Percentiles rank a stretch among this genome's conserved stretches.
phyloP scores from a whole-genome alignment of 2,888 invertebrate species.

The Dyspetes luteomarginatus region DNA sequence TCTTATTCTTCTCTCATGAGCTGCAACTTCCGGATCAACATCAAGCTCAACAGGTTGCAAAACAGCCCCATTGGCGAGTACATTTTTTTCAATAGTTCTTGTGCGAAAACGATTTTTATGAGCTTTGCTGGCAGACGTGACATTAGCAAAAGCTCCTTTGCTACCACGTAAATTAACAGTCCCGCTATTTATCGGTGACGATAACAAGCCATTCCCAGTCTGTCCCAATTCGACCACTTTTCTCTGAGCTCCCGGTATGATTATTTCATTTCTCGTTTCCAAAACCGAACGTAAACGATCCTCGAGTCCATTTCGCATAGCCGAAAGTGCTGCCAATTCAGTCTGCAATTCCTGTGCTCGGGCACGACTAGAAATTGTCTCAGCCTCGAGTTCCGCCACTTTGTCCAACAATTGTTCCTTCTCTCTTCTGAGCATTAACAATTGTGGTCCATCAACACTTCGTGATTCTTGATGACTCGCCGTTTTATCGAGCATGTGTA shows the following conservation, averaged over 20 bases:
- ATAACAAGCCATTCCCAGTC: slow-evolving; percentile 60
- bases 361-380: slow-evolving; percentile 88
- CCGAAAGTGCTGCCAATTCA: slow-evolving; percentile 86
- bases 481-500: slow-evolving; percentile 23
- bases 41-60: slow-evolving; percentile 68
- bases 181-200: slow-evolving; percentile 73
- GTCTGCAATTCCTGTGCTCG: slow-evolving; percentile 88
- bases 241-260: slow-evolving; percentile 76
- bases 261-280: slow-evolving; percentile 70
- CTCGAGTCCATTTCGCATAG: slow-evolving; percentile 80
- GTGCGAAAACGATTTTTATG: slow-evolving; percentile 81
- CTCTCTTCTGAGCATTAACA: slow-evolving; percentile 88
- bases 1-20: slow-evolving; percentile 79
- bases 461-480: slow-evolving; percentile 63
- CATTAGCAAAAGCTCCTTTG: slow-evolving; percentile 77
- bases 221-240: slow-evolving; percentile 73
- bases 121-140: slow-evolving; percentile 70
- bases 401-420: slow-evolving; percentile 90
- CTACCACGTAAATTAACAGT: slow-evolving; percentile 73
- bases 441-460: slow-evolving; percentile 84
- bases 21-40: slow-evolving; percentile 73
- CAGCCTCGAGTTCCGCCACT: slow-evolving; percentile 91
- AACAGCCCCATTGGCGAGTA: slow-evolving; percentile 74
- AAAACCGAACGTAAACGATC: slow-evolving; percentile 79
- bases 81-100: slow-evolving; percentile 82